Conservation (phyloP, 2,113 vertebrate genomes). For the Sturnira hondurensis region DNA sequence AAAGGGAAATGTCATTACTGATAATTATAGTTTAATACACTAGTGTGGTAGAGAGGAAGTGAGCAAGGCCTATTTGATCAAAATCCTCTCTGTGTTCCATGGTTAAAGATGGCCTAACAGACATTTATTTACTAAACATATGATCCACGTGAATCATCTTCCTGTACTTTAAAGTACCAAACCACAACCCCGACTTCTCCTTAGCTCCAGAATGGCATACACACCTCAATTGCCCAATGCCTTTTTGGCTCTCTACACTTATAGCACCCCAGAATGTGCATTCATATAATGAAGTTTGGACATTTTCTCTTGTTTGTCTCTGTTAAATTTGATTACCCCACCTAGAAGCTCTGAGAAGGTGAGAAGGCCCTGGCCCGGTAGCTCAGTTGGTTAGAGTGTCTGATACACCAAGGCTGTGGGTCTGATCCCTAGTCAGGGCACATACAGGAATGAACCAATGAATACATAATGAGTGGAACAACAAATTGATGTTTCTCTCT, state of each 20-base stretch:
- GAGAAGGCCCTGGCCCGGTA: neutral
- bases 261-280: neutral
- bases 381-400: too few relatives aligned
- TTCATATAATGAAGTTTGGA: neutral
- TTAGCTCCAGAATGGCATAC: neutral
- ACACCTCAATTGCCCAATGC: neutral
- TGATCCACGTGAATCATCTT: neutral
- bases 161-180: neutral
- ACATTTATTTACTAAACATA: too few relatives aligned
- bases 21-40: neutral
- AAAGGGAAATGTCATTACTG: neutral
- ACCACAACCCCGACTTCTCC: neutral
- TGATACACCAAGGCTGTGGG: too few relatives aligned
- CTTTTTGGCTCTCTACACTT: neutral
- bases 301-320: neutral
- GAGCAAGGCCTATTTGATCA: neutral
- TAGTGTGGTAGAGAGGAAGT: neutral
- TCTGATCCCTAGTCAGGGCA: too few relatives aligned
- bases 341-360: neutral
- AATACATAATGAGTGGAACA: too few relatives aligned
- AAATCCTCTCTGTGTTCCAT: neutral
- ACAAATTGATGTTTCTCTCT: too few relatives aligned
- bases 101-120: neutral
- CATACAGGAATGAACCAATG: too few relatives aligned
- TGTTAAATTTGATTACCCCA: neutral